Base-by-base conservation (phyloP, 2,888 invertebrate genomes). In the Aporophyla lueneburgensis region DNA sequence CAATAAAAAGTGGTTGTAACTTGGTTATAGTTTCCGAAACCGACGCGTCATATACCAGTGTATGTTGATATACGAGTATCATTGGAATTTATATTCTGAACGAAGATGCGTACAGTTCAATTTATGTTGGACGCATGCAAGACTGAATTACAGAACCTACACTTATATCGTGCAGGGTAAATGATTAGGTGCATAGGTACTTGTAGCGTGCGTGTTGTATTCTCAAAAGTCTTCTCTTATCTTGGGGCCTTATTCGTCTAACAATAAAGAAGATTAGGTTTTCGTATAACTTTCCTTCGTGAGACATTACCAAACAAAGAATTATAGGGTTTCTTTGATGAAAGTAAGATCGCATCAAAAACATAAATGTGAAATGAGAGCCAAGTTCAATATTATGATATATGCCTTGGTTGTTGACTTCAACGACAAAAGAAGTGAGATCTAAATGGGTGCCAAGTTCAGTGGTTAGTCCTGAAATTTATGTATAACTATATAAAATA, bases 1-100 rank as follows among this genome's bases (percentile, higher is more conserved):
- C 89, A 91, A 93, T 93, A 94, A 94, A 93, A 93, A 92, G 88
- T 90, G 88, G 88, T 89, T 88, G 91, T 91, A 88, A 91, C 88
- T 87, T 88, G 85, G 86, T 85, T 88, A 90, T 88, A 90, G 91
- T 90, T 90, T 88, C 80, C 86, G 85, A 88, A 88, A 90, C 87
- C 86, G 86, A 86, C 77, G 85, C 73, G 80, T 70, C 81, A 86
- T 75, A 56, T 76, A 16, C 92, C 90, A 90, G 33, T 76, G 53
- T 46, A 51, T 24, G 33, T 54, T 77, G 89, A 89, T 63, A 91
- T 75, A 78, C 67, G 51, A 76, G 46, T 74, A 54, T 69, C 74
- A 68, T 43, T 58, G 75, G 33, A 72, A 73, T 65, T 80, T 46
- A 56, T 63, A 63, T 77, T 66, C 43, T 51, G 40, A 21, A 33